Evolutionary conservation across 1,140 invertebrate genomes (phyloP), one percentile per base, ranked within the genome.

Genomic region (Pseudomyrmex pallidus): DNA sequence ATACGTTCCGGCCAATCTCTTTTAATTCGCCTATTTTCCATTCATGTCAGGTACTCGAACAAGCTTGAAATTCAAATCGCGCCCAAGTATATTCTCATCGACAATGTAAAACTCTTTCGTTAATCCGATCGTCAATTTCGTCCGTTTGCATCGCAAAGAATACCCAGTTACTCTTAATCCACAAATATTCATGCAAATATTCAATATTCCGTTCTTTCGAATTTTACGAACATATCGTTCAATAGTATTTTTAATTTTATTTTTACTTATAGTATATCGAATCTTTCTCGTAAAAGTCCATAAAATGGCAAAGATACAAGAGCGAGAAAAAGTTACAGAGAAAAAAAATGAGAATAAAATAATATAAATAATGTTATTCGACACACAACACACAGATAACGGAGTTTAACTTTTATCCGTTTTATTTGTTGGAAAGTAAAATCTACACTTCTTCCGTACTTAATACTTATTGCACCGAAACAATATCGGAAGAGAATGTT

Each of bases 11-110:
- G 25, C 76, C 54, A 17, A 80, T 80, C 66, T 72, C 66, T 72
- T 80, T 80, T 80, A 80, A 80, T 80, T 80, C 76, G n/a, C 76
- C 76, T 70, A 72, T 80, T 80, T 80, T 80, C 76, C 44, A 80
- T 80, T 80, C 76, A 80, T 80, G 35, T 56, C 54, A 50, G 66
- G 66, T 80, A 70, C 20, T 59, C 66, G 76, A 80, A 59, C 66
- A 50, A 35, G 67, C 66, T 80, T 80, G 76, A 80, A 80, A 80
- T 80, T 80, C 76, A 80, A 70, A 80, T 70, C 66, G 66, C 59
- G 66, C 54, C 56, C 44, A 80, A 72, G 66, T 80, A 80, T 80
- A 72, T 80, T 80, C 76, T 80, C 76, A 80, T 80, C 54, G 76
- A 59, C 66, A 50, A 80, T 80, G 66, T 80, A 80, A 80, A 72